Evolutionary conservation across 2,113 vertebrate species (phyloP).

Genomic region (Alligator mississippiensis): DNA sequence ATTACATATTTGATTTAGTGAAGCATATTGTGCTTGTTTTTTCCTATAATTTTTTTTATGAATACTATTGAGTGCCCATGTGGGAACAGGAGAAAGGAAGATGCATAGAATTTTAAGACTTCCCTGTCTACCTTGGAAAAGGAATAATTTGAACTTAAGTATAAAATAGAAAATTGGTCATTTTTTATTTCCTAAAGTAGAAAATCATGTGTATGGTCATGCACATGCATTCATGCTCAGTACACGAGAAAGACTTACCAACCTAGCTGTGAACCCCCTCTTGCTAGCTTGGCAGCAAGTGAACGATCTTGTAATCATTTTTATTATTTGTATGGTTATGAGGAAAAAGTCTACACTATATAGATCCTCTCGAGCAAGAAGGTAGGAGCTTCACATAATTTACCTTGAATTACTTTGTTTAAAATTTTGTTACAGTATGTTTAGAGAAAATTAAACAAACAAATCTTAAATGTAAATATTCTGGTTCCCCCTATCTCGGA

Average conservation of each 20-base stretch:
- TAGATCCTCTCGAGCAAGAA: not conserved
- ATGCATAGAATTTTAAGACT: not conserved
- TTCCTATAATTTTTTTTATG: not conserved
- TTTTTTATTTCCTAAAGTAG: not conserved
- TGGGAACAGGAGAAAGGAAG: not conserved
- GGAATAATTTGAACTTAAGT: not conserved
- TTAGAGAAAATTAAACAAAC: not conserved
- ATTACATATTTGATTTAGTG: not conserved
- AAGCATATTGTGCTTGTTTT: not conserved
- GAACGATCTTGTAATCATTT: not conserved
- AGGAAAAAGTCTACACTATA: accelerated
- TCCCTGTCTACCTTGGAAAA: not conserved
- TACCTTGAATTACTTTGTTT: not conserved
- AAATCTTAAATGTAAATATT: not conserved
- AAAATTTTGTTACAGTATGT: not conserved
- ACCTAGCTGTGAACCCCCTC: not conserved
- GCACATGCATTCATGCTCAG: too few relatives aligned
- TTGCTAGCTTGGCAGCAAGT: not conserved
- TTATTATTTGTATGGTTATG: not conserved
- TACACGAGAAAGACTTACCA: accelerated
- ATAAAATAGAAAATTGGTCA: not conserved
- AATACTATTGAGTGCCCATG: not conserved
- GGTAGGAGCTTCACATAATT: not conserved
- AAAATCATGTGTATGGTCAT: not conserved
- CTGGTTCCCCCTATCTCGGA: not conserved